phyloP scores from a whole-genome alignment of 2,113 vertebrate species.

The Colaptes auratus region DNA sequence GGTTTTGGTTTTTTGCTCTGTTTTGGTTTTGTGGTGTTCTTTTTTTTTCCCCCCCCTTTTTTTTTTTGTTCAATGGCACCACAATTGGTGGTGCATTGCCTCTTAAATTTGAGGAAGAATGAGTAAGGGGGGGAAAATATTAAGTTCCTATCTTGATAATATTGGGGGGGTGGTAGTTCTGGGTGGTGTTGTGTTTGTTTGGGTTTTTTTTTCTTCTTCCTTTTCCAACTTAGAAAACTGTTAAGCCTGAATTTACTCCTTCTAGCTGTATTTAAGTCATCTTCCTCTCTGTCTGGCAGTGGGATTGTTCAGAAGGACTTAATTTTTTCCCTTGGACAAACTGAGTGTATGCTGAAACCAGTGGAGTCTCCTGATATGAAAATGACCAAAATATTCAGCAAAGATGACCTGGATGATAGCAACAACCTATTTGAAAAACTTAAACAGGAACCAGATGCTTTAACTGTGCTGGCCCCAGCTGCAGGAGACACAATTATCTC shows the following conservation, averaged over 20 bases:
- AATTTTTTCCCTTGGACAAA: constrained; percentile 95
- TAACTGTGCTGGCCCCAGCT: constrained; percentile 91
- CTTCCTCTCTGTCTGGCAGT: constrained; percentile 74
- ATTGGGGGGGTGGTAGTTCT: not conserved
- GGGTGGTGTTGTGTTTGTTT: not conserved
- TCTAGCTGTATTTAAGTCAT: not conserved
- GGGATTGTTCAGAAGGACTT: constrained; percentile 91
- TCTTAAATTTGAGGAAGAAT: not conserved
- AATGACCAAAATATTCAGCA: constrained; percentile 83
- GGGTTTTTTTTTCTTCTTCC: not conserved
- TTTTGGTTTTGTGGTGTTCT: not conserved
- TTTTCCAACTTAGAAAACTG: not conserved
- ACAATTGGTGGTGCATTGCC: not conserved
- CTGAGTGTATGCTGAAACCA: constrained; percentile 80
- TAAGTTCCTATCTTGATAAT: not conserved
- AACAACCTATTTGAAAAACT: constrained; percentile 88
- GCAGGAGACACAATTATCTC: constrained; percentile 93
- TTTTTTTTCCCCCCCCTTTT: too few relatives aligned
- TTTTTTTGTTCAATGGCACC: not conserved
- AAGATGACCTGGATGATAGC: constrained; percentile 73
- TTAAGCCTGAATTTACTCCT: not conserved
- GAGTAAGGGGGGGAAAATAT: not conserved
- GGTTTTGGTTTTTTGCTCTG: not conserved
- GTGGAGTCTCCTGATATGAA: constrained; percentile 81
- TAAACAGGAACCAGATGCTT: constrained; percentile 90